Conservation (phyloP, 2,113 vertebrate species). For the Amphiprion ocellaris region DNA sequence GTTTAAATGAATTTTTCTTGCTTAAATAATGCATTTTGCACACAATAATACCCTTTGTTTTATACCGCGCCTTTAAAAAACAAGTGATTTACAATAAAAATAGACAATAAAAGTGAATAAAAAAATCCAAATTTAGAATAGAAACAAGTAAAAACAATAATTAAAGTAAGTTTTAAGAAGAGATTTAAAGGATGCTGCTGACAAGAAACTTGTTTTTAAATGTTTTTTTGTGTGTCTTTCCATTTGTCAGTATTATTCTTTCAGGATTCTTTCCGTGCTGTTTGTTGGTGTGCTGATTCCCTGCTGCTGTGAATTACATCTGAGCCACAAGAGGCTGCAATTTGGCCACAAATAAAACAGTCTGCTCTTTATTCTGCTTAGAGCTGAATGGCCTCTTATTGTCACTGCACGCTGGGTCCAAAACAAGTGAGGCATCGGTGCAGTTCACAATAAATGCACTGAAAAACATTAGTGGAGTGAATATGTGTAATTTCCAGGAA, state of each 20-base stretch:
- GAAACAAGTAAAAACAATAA: too few relatives aligned
- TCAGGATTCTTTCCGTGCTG: background rate
- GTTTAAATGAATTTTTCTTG: too few relatives aligned
- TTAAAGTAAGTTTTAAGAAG: too few relatives aligned
- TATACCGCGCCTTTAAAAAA: too few relatives aligned
- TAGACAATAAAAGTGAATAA: too few relatives aligned
- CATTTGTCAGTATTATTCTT: background rate
- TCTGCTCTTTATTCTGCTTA: background rate
- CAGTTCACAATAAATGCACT: background rate
- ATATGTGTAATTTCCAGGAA: background rate
- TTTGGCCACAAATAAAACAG: slow-evolving; percentile 54
- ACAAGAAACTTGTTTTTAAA: background rate
- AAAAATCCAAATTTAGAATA: too few relatives aligned
- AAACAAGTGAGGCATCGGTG: background rate
- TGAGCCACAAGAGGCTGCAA: slow-evolving; percentile 72
- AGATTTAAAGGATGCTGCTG: too few relatives aligned
- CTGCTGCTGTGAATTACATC: slow-evolving; percentile 12
- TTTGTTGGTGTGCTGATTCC: background rate
- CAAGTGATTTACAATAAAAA: too few relatives aligned
- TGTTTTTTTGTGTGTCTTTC: background rate
- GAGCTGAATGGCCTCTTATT: background rate
- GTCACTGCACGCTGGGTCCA: background rate
- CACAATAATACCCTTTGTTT: too few relatives aligned
- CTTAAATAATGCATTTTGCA: too few relatives aligned
- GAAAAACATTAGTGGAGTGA: too few relatives aligned